phyloP scores from a whole-genome alignment of 2,113 vertebrate genomes.

The Gila orcuttii region DNA sequence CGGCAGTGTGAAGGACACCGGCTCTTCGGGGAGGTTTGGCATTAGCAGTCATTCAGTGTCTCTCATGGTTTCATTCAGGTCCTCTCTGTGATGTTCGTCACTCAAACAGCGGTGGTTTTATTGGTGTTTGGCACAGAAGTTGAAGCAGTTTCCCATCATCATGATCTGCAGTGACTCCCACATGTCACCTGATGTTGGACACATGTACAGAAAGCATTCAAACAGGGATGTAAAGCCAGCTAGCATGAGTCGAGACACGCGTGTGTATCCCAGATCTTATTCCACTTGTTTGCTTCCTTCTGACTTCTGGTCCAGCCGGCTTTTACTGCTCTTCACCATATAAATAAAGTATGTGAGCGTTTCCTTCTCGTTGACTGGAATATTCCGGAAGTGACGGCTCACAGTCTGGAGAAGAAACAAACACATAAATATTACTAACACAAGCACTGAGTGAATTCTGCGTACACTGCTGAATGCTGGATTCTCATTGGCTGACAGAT shows the following conservation, averaged over 20 bases:
- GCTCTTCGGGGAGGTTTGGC: no score
- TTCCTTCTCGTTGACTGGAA: conserved; percentile 97
- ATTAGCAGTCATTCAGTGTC: not conserved
- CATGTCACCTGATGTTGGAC: no score
- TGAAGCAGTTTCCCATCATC: not conserved
- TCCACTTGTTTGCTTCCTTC: conserved; percentile 90
- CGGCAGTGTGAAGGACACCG: no score
- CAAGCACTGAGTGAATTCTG: not conserved
- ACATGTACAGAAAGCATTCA: not conserved
- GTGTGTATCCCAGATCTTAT: not conserved
- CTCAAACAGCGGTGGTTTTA: not conserved
- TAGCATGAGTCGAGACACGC: not conserved
- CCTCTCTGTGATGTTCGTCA: not conserved
- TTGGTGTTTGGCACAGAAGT: conserved; percentile 15
- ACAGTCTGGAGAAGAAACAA: conserved; percentile 81
- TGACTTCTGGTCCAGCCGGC: conserved; percentile 93
- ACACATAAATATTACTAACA: not conserved
- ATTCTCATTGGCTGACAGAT: not conserved
- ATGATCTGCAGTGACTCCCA: not conserved
- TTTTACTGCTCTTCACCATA: conserved; percentile 99
- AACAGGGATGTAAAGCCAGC: not conserved
- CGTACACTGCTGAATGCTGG: not conserved
- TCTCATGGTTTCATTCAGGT: not conserved
- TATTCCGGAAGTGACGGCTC: conserved; percentile 98
- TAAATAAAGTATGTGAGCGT: conserved; percentile 98